Evolutionary conservation across 2,113 vertebrate species (phyloP).

Genomic region (Falco punctatus): DNA sequence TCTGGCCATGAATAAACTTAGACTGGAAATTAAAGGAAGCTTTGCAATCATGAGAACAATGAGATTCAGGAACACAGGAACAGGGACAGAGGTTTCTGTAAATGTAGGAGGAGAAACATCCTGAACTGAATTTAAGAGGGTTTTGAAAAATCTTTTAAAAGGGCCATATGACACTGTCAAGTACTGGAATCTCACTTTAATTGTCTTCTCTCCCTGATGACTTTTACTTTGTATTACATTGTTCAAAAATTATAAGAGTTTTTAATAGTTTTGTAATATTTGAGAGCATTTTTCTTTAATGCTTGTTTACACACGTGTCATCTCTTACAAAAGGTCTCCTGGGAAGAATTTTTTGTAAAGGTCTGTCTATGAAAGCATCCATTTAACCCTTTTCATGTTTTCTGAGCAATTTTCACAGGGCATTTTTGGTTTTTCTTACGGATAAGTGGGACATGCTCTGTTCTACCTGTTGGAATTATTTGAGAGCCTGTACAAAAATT

Average conservation of each 20-base stretch:
- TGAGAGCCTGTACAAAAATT: not conserved
- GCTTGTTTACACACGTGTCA: not conserved
- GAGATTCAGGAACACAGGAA: not conserved
- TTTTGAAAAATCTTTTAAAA: not conserved
- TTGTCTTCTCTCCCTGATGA: not conserved
- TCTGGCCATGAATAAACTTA: not conserved
- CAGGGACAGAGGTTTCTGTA: not conserved
- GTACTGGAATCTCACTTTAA: not conserved
- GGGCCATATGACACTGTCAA: not conserved
- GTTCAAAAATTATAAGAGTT: not conserved
- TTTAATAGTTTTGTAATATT: not conserved
- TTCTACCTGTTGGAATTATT: not conserved
- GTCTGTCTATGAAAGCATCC: not conserved
- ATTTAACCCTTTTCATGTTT: not conserved
- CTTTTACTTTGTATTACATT: conserved; percentile 7
- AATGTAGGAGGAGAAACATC: not conserved
- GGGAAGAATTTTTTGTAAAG: not conserved
- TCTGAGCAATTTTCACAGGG: not conserved
- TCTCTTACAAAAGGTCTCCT: not conserved
- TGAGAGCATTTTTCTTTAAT: not conserved
- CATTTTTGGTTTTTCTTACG: not conserved
- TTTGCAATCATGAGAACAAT: not conserved
- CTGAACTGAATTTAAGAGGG: not conserved
- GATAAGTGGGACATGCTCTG: not conserved
- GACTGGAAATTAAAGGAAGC: not conserved